Conservation (phyloP, 2,113 vertebrate genomes). For the Erpornis zantholeuca region DNA sequence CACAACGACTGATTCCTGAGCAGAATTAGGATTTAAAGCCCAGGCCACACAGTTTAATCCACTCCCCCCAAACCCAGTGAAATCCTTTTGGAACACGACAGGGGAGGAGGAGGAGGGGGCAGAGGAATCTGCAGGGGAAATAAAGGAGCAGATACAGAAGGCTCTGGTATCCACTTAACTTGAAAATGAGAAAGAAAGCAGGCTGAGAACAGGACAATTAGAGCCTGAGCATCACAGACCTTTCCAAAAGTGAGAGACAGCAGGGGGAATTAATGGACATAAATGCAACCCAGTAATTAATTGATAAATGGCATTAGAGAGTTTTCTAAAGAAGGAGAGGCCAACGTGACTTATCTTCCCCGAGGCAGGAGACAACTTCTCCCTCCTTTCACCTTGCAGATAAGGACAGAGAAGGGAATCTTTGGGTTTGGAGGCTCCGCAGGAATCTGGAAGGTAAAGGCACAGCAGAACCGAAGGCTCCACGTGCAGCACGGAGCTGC, state of each 20-base stretch:
- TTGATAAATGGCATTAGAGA: conserved; percentile 64
- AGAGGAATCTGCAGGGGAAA: background rate
- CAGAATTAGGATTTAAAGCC: background rate
- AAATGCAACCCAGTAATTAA: conserved; percentile 62
- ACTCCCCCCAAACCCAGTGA: background rate
- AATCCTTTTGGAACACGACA: background rate
- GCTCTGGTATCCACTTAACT: background rate
- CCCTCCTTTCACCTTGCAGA: conserved; percentile 66
- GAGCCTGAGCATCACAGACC: conserved; percentile 3
- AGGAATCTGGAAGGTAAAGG: background rate
- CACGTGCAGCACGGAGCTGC: background rate
- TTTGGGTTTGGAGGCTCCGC: background rate
- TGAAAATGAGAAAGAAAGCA: background rate
- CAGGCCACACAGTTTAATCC: background rate
- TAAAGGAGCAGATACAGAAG: background rate
- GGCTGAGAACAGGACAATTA: background rate
- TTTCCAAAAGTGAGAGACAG: conserved; percentile 25
- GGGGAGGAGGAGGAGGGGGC: background rate
- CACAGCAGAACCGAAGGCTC: background rate
- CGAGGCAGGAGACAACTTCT: conserved; percentile 30
- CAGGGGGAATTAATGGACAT: conserved; percentile 49
- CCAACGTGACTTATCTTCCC: conserved; percentile 62
- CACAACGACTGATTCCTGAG: background rate
- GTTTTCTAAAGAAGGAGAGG: conserved; percentile 42
- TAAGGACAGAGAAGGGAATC: conserved; percentile 25